Conservation (phyloP, 2,888 invertebrate species). For the Euplexia lucipara region DNA sequence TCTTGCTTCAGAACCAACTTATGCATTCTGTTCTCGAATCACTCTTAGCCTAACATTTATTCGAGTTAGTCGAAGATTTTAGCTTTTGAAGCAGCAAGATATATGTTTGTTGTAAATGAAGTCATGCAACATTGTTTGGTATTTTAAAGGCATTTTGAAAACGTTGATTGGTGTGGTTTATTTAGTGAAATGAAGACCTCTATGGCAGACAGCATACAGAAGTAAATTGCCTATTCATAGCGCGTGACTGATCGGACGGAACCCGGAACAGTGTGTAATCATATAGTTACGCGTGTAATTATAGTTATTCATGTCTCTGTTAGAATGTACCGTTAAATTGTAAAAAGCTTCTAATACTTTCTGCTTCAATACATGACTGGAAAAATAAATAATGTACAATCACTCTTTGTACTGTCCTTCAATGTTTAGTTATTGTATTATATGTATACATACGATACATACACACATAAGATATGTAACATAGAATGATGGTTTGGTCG, state of each 20-base stretch:
- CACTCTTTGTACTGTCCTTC: constrained; percentile 42
- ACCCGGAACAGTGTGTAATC: constrained; percentile 76
- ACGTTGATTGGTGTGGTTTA: constrained; percentile 72
- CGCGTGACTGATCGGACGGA: constrained; percentile 65
- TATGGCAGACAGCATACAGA: constrained; percentile 64
- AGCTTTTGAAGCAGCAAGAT: constrained; percentile 33
- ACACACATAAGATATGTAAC: too few relatives aligned
- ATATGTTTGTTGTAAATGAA: constrained; percentile 38
- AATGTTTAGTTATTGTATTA: constrained; percentile 24
- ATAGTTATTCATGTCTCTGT: constrained; percentile 59
- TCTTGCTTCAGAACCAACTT: constrained; percentile 63
- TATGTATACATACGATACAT: not conserved
- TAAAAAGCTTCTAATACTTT: constrained; percentile 53
- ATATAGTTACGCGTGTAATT: constrained; percentile 75
- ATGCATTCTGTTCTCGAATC: constrained; percentile 22
- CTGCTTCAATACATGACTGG: constrained; percentile 47
- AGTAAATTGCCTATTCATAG: constrained; percentile 83
- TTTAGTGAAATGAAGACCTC: constrained; percentile 69
- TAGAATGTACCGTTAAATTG: constrained; percentile 56
- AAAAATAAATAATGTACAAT: constrained; percentile 44
- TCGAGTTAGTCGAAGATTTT: constrained; percentile 4
- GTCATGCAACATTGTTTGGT: constrained; percentile 61
- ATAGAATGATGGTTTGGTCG: too few relatives aligned
- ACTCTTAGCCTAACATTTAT: not conserved
- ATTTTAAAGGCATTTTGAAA: constrained; percentile 71